These are phyloP conservation scores for Heterodera carotae DNA, from an alignment of 1,140 invertebrate species.

Conservation along the genomic window DNA sequence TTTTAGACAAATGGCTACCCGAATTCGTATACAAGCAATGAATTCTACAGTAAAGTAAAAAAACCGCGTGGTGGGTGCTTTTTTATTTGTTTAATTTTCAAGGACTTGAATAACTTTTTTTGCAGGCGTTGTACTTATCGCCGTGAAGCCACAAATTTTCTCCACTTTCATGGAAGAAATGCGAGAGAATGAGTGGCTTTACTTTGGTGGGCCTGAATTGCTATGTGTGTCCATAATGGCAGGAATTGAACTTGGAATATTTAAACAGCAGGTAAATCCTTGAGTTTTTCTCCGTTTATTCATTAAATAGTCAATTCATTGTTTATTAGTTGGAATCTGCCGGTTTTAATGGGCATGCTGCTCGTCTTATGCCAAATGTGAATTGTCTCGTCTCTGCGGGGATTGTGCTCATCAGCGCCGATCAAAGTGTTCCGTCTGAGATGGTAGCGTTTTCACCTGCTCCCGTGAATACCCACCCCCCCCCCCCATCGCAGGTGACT, in stretches of 20 bases:
- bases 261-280: slow-evolving; percentile 27
- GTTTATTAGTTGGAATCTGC: slow-evolving; percentile 23
- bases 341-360: slow-evolving; percentile 10
- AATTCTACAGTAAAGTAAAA: slow-evolving; percentile 27
- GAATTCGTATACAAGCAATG: slow-evolving; percentile 17
- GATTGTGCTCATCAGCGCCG: slow-evolving; percentile 23
- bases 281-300: not conserved
- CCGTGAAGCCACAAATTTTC: slow-evolving; percentile 42
- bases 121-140: slow-evolving; percentile 38
- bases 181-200: slow-evolving; percentile 12
- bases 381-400: slow-evolving; percentile 29
- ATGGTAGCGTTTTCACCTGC: not conserved
- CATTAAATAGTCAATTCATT: not conserved
- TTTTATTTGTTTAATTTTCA: slow-evolving; percentile 26
- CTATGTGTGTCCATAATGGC: slow-evolving; percentile 50
- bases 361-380: slow-evolving; percentile 43
- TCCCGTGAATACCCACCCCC: not conserved
- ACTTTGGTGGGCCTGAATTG: slow-evolving; percentile 26
- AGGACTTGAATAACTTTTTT: slow-evolving; percentile 23
- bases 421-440: slow-evolving; percentile 18
- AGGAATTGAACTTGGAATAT: slow-evolving; percentile 31
- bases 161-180: not conserved
- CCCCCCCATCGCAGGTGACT: slow-evolving; percentile 3
- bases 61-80: slow-evolving; percentile 22
- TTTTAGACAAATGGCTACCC: slow-evolving; percentile 21